Base-by-base conservation (phyloP, 2,797 vertebrate species). In the Enteromius paludinosus region DNA sequence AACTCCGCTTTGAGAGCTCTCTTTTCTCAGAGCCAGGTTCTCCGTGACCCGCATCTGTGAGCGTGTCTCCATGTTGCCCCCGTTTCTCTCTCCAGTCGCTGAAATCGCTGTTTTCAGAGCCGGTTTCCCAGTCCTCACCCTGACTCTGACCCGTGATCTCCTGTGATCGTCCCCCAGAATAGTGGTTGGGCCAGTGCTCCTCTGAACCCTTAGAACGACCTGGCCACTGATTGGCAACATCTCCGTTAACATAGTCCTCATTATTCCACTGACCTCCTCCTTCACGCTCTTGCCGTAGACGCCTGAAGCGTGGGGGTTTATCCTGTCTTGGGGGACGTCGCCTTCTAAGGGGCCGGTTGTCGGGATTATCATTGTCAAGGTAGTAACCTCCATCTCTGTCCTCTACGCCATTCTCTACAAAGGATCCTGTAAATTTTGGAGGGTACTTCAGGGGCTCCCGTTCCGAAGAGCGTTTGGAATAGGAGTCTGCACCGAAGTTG, bases 21-120 rank as follows among this genome's bases (percentile, higher is more conserved):
- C 97, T 96, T 93, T 97, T 99, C 90, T 99, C 98, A 1, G 93
- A 62, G 81, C 92, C 84, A 0, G 92, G 91, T 3, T 95, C 95
- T 0, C 93, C 62, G 0, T 95, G 94, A 70, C 94, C 90, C 0
- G 93, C 83, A 0, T 99, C 97, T 0, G 91, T 92, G 5, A 93
- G 94, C 9, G 89, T 15, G 8, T 96, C 96, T 0, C 90, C 89
- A 72, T 95, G 94, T 0, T 90, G 86, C 0, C 88, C 87, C 6
- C 95, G 91, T 85, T 97, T 94, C 56, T 97, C 97, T 30, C 96
- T 93, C 88, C 97, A 94, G 90, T 99, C 98, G 0, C 94, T 95
- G 80, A 98, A 97, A 90, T 99, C 98, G 0, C 98, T 98, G 94
- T 96, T 99, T 72, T 99, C 98, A 0, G 98, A 99, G 0, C 97